Evolutionary conservation across 2,888 invertebrate genomes (phyloP).

Genomic region (Acanthosepion lycidas): DNA sequence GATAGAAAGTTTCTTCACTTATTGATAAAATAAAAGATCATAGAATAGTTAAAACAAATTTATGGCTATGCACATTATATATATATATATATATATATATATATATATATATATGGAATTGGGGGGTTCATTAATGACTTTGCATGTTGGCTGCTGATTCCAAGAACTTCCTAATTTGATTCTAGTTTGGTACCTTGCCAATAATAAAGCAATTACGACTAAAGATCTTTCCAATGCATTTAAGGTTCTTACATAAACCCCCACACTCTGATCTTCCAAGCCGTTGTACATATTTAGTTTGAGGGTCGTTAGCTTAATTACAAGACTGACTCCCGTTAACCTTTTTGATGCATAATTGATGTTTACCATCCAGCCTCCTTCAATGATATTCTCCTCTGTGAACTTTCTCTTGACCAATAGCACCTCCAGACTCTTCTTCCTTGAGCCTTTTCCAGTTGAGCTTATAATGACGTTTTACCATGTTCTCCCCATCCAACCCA

Average conservation of each 20-base stretch:
- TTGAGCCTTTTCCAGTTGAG: not conserved
- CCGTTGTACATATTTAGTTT: not conserved
- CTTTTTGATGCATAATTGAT: conserved; percentile 12
- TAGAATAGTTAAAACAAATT: not conserved
- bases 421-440: not conserved
- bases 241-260: not conserved
- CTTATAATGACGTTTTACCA: not conserved
- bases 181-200: not conserved
- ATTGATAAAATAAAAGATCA: not conserved
- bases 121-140: conserved; percentile 5
- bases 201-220: conserved; percentile 6
- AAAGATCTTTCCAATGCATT: conserved; percentile 11
- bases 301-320: conserved; percentile 23
- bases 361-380: not conserved
- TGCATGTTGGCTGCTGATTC: conserved; percentile 6
- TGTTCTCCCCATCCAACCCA: not conserved
- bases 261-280: not conserved
- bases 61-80: not conserved
- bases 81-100: too few relatives aligned
- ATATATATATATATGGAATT: not conserved
- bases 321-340: not conserved
- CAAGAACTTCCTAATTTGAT: conserved; percentile 22
- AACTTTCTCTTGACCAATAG: not conserved
- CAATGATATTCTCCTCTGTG: not conserved
- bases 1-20: not conserved